Conservation (phyloP, 2,797 vertebrate species). For the Presbytis comata region DNA sequence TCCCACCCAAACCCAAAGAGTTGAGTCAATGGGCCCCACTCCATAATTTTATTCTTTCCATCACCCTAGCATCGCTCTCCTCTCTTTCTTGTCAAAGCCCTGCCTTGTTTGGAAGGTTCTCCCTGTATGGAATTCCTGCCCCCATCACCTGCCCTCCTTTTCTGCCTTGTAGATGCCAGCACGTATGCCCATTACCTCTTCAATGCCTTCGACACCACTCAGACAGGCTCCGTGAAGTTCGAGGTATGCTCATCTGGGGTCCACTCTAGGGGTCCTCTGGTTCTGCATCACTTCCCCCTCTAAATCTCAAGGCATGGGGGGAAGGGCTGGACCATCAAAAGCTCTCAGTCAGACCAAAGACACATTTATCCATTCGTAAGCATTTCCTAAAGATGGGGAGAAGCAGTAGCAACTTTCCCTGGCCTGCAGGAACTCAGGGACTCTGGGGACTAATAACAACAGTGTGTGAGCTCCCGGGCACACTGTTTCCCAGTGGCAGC, state of each 20-base stretch:
- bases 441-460: fast-evolving
- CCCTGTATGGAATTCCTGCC: neutral
- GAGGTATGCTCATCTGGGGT: conserved; percentile 87
- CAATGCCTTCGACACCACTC: conserved; percentile 95
- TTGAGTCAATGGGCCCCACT: neutral
- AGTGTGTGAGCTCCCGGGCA: neutral
- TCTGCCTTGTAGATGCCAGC: conserved; percentile 92
- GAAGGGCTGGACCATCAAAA: too few species aligned
- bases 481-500: neutral
- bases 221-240: conserved; percentile 97
- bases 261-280: neutral
- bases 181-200: conserved; percentile 99
- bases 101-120: neutral
- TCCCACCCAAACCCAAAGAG: neutral
- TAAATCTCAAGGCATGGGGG: neutral
- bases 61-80: neutral
- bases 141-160: neutral
- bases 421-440: neutral
- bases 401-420: neutral
- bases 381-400: neutral
- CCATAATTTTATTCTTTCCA: neutral
- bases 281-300: neutral
- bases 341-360: neutral
- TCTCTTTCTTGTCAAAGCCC: neutral
- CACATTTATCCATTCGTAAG: neutral